These are phyloP conservation scores for Oscheius onirici DNA, from an alignment of 2,888 invertebrate genomes.

Conservation along the genomic window DNA sequence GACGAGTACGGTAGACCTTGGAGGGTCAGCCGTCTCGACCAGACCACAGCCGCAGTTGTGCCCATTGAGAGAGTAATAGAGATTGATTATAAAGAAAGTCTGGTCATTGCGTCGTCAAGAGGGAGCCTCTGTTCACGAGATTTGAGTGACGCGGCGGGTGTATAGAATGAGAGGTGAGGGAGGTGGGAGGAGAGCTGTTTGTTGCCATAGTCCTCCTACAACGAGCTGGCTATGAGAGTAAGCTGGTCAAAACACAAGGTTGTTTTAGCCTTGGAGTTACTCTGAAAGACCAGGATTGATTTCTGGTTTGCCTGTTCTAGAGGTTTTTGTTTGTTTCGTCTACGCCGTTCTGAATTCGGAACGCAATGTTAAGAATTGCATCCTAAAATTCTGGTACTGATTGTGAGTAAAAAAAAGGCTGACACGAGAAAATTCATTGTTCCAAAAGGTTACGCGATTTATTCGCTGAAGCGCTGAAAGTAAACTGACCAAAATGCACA, in stretches of 20 bases:
- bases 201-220: not conserved
- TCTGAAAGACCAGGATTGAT: too few relatives aligned
- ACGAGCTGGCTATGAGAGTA: not conserved
- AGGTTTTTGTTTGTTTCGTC: too few relatives aligned
- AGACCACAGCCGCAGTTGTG: slow-evolving; percentile 58
- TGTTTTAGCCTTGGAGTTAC: too few relatives aligned
- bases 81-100: slow-evolving; percentile 13
- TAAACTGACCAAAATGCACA: too few relatives aligned
- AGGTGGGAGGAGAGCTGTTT: slow-evolving; percentile 21
- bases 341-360: too few relatives aligned
- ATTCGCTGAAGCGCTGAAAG: too few relatives aligned
- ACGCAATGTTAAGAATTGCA: too few relatives aligned
- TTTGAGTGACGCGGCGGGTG: slow-evolving; percentile 26
- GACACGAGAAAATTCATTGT: too few relatives aligned
- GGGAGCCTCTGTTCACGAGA: slow-evolving; percentile 19
- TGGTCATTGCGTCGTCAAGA: slow-evolving; percentile 21
- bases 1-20: not conserved
- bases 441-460: too few relatives aligned
- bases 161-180: slow-evolving; percentile 19
- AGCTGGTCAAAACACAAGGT: not conserved
- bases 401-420: too few relatives aligned
- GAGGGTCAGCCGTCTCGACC: slow-evolving; percentile 59
- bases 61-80: slow-evolving; percentile 45
- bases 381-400: too few relatives aligned
- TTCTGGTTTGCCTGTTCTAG: too few relatives aligned